Evolutionary conservation across 2,888 invertebrate species (phyloP).

Genomic region (Nymphalis urticae): DNA sequence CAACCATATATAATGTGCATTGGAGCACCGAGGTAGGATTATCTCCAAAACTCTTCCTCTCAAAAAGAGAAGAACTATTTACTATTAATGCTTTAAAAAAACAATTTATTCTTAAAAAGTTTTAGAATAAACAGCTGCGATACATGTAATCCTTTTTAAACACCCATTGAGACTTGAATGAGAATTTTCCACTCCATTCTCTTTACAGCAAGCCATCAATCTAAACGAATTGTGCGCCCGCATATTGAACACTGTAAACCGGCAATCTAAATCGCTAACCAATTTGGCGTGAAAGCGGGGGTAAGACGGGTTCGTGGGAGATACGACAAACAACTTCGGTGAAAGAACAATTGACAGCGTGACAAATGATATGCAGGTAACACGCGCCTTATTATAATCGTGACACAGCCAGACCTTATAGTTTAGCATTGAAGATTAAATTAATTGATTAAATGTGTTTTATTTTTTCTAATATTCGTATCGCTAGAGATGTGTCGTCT

Average conservation of each 20-base stretch:
- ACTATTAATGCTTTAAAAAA: not conserved
- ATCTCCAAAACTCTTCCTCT: conserved; percentile 1
- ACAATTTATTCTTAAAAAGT: conserved; percentile 3
- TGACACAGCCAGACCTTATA: conserved; percentile 22
- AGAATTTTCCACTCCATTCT: conserved; percentile 36
- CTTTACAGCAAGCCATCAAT: conserved; percentile 42
- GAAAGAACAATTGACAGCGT: conserved; percentile 54
- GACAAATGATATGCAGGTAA: conserved; percentile 78
- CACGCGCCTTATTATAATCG: conserved; percentile 51
- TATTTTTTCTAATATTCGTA: too few species aligned
- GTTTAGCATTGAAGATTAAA: conserved; percentile 9
- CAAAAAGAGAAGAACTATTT: too few species aligned
- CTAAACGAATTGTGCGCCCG: conserved; percentile 45
- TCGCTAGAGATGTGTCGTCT: too few species aligned
- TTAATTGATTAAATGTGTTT: not conserved
- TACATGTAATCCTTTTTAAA: conserved; percentile 22
- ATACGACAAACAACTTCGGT: conserved; percentile 60
- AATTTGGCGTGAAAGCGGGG: conserved; percentile 61
- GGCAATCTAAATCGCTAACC: conserved; percentile 50
- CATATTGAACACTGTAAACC: conserved; percentile 43
- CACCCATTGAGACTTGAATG: conserved; percentile 25
- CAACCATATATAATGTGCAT: too few species aligned
- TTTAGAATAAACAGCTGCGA: conserved; percentile 11
- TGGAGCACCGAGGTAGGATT: too few species aligned
- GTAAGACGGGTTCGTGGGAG: conserved; percentile 48